phyloP scores from a whole-genome alignment of 2,113 vertebrate genomes.

The Naja naja region DNA sequence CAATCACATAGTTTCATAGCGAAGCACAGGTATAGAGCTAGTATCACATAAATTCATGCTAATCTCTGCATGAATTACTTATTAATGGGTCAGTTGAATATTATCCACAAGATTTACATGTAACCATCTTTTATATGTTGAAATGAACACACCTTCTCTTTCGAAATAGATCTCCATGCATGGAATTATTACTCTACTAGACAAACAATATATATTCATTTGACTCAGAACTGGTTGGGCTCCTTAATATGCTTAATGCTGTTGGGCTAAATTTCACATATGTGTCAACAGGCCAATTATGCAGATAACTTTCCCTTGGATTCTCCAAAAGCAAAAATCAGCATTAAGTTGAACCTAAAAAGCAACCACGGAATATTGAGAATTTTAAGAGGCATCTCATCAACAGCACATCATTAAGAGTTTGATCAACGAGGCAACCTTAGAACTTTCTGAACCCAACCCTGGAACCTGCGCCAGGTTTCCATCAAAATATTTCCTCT shows the following conservation, averaged over 20 bases:
- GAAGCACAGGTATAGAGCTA: too few species aligned
- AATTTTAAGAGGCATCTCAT: background rate
- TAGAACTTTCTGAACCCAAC: background rate
- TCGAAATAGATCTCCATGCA: background rate
- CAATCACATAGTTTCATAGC: too few species aligned
- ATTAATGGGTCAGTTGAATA: constrained; percentile 27
- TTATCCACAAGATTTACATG: background rate
- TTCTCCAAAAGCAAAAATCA: background rate
- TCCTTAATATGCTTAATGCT: background rate
- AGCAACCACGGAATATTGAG: background rate
- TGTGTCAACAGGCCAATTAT: background rate
- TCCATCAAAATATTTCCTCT: background rate
- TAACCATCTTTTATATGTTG: background rate
- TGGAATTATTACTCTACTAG: background rate
- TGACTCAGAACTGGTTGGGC: background rate
- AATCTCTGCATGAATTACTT: background rate
- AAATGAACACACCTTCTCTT: background rate
- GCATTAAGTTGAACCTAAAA: background rate
- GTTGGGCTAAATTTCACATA: background rate
- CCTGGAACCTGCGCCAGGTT: background rate
- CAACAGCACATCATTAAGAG: fast-evolving
- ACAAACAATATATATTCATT: background rate
- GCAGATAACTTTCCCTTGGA: background rate
- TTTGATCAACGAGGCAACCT: background rate
- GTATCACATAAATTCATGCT: background rate